Percentiles rank a stretch among this genome's conserved stretches.
Conservation (phyloP, 2,888 invertebrate species). For the Epinotia demarniana region DNA sequence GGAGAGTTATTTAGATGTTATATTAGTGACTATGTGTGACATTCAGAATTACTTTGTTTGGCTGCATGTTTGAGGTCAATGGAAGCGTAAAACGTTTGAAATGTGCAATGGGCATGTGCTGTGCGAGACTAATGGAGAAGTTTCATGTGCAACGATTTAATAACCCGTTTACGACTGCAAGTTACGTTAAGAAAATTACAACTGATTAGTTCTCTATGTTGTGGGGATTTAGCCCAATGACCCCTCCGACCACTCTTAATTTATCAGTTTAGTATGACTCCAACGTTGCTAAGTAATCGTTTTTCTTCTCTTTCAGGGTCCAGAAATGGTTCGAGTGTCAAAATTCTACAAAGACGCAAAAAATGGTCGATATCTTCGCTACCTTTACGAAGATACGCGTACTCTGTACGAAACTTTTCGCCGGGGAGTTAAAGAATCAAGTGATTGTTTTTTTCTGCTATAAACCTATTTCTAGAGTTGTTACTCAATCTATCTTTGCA, state of each 20-base stretch:
- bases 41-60: slow-evolving; percentile 36
- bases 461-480: neutral
- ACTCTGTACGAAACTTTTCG: slow-evolving; percentile 96
- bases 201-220: slow-evolving; percentile 66
- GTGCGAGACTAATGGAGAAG: slow-evolving; percentile 4
- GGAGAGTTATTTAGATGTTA: slow-evolving; percentile 70
- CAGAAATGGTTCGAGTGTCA: slow-evolving; percentile 94
- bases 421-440: slow-evolving; percentile 96
- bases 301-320: slow-evolving; percentile 87
- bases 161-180: slow-evolving; percentile 49
- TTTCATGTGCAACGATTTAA: slow-evolving; percentile 39
- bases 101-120: slow-evolving; percentile 29
- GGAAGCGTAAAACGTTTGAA: slow-evolving; percentile 35
- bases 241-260: slow-evolving; percentile 51
- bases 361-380: slow-evolving; percentile 93
- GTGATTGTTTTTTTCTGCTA: slow-evolving; percentile 80
- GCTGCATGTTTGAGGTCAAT: slow-evolving; percentile 37
- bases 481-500: too few relatives aligned
- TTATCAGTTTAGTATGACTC: neutral
- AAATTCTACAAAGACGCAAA: slow-evolving; percentile 96
- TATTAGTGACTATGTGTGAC: slow-evolving; percentile 57
- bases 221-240: slow-evolving; percentile 73
- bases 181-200: slow-evolving; percentile 70
- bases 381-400: slow-evolving; percentile 93
- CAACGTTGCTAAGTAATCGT: neutral